These are phyloP conservation scores for Cotesia congregata DNA, from an alignment of 2,888 invertebrate genomes.

Conservation along the genomic window DNA sequence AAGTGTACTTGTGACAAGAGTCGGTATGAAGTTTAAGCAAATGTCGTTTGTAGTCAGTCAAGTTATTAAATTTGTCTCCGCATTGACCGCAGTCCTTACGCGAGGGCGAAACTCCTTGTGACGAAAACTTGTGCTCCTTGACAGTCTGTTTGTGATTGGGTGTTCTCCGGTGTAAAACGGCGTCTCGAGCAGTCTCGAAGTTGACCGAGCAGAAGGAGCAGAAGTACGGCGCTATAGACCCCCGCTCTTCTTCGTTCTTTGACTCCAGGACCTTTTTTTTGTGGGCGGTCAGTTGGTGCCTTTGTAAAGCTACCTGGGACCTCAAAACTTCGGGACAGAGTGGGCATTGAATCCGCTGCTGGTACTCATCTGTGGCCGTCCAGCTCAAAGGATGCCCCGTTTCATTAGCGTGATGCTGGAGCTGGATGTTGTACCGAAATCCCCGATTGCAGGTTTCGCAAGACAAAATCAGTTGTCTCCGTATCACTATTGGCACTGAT, in stretches of 20 bases:
- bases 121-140: conserved; percentile 64
- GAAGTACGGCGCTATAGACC: conserved; percentile 70
- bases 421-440: conserved; percentile 83
- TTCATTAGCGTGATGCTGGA: conserved; percentile 75
- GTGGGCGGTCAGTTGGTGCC: conserved; percentile 77
- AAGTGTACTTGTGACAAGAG: conserved; percentile 75
- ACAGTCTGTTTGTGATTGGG: conserved; percentile 77
- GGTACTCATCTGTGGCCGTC: conserved; percentile 78
- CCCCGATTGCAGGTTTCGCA: conserved; percentile 79
- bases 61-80: conserved; percentile 71
- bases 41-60: conserved; percentile 76
- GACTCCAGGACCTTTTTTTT: conserved; percentile 50
- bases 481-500: conserved; percentile 84
- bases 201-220: conserved; percentile 79
- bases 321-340: conserved; percentile 75
- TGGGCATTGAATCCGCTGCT: conserved; percentile 76
- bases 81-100: conserved; percentile 77
- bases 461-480: conserved; percentile 75
- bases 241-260: too few species aligned
- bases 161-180: conserved; percentile 78
- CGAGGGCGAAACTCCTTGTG: conserved; percentile 51
- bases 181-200: conserved; percentile 76
- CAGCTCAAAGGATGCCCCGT: conserved; percentile 72
- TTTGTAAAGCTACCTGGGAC: conserved; percentile 77
- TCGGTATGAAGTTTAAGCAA: conserved; percentile 76